phyloP scores from a whole-genome alignment of 2,797 vertebrate species.

The Cichlasoma orientale region DNA sequence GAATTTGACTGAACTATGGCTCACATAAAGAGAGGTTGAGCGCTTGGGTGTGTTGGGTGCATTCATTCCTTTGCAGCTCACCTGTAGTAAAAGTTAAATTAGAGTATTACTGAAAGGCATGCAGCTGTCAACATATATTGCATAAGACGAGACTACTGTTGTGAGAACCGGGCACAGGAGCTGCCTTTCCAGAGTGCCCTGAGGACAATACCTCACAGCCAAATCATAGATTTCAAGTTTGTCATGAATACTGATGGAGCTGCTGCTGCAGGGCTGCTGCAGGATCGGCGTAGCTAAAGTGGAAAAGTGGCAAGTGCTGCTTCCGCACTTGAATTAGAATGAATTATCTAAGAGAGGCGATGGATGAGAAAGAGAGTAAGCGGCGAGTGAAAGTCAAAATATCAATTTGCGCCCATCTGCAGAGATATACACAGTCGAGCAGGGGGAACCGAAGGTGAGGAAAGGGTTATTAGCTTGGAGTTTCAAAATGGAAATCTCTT shows the following conservation, averaged over 20 bases:
- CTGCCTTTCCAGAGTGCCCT: background rate
- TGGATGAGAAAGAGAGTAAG: background rate
- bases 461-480: conserved; percentile 23
- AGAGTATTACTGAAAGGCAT: background rate
- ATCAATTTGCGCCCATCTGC: background rate
- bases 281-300: background rate
- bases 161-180: conserved; percentile 9
- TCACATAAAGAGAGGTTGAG: background rate
- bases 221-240: conserved; percentile 45
- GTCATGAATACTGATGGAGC: conserved; percentile 37
- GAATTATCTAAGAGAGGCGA: conserved; percentile 14
- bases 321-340: background rate
- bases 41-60: background rate
- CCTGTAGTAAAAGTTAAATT: conserved; percentile 37
- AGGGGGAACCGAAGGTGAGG: conserved; percentile 1
- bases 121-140: conserved; percentile 14
- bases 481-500: conserved; percentile 57
- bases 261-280: background rate
- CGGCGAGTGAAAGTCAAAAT: background rate
- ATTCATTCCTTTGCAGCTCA: conserved; percentile 13
- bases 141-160: conserved; percentile 13
- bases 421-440: background rate
- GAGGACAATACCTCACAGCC: background rate
- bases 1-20: conserved; percentile 30
- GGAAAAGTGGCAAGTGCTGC: background rate